Conservation (phyloP, 2,797 vertebrate genomes). For the Bothrops alternatus region DNA sequence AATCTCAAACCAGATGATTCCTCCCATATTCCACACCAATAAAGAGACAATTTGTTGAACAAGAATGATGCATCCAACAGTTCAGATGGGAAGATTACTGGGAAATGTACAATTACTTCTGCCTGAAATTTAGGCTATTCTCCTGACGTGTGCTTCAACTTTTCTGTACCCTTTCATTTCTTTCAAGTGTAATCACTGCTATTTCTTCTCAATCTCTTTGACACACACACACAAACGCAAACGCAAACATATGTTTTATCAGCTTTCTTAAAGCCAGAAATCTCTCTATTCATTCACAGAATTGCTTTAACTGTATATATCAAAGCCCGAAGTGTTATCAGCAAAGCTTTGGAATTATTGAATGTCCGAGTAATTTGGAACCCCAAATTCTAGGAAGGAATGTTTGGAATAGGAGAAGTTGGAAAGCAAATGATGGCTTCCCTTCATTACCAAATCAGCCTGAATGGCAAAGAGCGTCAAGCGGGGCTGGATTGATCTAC, state of each 20-base stretch:
- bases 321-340: neutral
- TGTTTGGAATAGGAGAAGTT: neutral
- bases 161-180: neutral
- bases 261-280: neutral
- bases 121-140: neutral
- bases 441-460: neutral
- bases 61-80: neutral
- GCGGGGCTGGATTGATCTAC: neutral
- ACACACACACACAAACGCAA: neutral
- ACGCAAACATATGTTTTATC: neutral
- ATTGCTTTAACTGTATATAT: neutral
- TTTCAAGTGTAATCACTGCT: neutral
- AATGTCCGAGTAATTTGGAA: neutral
- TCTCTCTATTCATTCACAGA: neutral
- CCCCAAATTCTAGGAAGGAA: neutral
- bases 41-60: neutral
- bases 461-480: neutral
- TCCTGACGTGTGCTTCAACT: neutral
- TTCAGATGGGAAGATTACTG: neutral
- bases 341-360: neutral
- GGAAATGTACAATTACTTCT: neutral
- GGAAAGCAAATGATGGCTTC: neutral
- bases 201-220: neutral
- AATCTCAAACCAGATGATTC: neutral
- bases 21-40: neutral